Conservation (phyloP, 2,113 vertebrate genomes). For the Psittacara wagleri region DNA sequence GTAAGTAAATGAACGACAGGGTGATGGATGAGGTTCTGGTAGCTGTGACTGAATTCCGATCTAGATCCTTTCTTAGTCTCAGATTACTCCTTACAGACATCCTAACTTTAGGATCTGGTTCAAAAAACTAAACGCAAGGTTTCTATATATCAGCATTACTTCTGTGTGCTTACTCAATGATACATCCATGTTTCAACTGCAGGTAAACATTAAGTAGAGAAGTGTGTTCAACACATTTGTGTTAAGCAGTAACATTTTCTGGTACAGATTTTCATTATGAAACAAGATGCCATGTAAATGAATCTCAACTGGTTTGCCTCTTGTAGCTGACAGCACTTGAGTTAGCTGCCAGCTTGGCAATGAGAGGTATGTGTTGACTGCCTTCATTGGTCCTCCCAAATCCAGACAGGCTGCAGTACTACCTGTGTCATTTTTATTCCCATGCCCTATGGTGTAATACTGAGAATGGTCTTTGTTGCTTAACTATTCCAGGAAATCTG, state of each 20-base stretch:
- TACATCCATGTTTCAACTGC: not conserved
- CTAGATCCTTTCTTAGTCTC: not conserved
- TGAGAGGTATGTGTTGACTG: not conserved
- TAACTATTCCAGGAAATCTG: not conserved
- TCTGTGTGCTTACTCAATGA: not conserved
- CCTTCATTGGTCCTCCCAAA: not conserved
- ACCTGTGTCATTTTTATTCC: not conserved
- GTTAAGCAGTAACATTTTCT: not conserved
- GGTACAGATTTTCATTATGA: not conserved
- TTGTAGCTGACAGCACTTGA: not conserved
- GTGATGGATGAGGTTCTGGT: not conserved
- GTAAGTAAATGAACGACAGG: conserved; percentile 76
- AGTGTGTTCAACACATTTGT: not conserved
- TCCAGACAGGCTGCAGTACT: not conserved
- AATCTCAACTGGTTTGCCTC: not conserved
- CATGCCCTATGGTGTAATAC: not conserved
- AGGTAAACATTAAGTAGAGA: not conserved
- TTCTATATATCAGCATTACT: not conserved
- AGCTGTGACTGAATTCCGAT: not conserved
- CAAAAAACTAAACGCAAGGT: not conserved
- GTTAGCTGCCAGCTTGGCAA: not conserved
- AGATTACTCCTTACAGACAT: not conserved
- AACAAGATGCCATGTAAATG: not conserved
- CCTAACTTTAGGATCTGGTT: not conserved
- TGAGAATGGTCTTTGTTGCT: not conserved